Base-by-base conservation (phyloP, 2,888 invertebrate genomes). In the Aphrophora alni region DNA sequence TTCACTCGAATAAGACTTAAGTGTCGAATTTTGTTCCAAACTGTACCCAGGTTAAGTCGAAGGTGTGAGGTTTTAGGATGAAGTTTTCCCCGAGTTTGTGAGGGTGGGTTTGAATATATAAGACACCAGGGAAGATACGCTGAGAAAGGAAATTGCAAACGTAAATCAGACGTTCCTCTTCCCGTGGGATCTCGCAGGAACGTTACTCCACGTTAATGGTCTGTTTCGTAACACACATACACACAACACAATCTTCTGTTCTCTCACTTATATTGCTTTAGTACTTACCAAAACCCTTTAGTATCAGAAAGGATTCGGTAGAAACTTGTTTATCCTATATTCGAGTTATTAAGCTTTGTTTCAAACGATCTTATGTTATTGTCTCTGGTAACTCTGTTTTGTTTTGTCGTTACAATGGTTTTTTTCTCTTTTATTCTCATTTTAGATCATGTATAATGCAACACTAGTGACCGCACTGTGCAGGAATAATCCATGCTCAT, bases 101-200 rank as follows among this genome's bases (percentile, higher is more conserved):
- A 68, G 68, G 44, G 25, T 59, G 51, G 76, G 70, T 68, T 69
- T 69, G 77, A 70, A 21, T 59, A 69, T 33, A 77, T 73, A 73
- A 21, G 38, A 77, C 69, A 59, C 59, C 69, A 14, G 25, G 77
- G 69, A 77, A 77, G 77, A 77, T 77, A 77, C 77, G 77, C 77
- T 77, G 38, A 77, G 77, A 77, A 77, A 77, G 77, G 77, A 77
- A 77, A 77, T 77, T 77, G 77, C 77, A 7, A 70, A 70, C 33
- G 38, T 77, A 77, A 77, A 77, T 77, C 77, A 77, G 38, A n/a
- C 24, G 33, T 28, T 33, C 70, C 12, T 24, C 38, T 38, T 38
- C 27, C 28, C 25, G 8, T 25, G 44, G 10, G 44, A 24, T 25
- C 12, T n/a, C 17, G 21, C 21, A n/a, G 59, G 21, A 2, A 21